phyloP scores from a whole-genome alignment of 2,113 vertebrate species.

The Neomonachus schauinslandi region DNA sequence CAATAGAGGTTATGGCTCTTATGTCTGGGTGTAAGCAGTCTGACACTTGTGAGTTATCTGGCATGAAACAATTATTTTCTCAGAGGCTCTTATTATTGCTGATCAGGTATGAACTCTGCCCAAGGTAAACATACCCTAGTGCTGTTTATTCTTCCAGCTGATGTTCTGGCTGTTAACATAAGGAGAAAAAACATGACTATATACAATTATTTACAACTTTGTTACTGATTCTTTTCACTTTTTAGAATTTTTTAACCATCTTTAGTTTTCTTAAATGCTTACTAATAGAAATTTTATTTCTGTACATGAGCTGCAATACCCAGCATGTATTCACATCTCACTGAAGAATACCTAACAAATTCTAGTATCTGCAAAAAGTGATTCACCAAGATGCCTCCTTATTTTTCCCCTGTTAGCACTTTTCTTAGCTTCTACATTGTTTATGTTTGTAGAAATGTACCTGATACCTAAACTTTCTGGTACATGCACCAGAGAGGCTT shows the following conservation, averaged over 20 bases:
- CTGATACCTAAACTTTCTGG: background rate
- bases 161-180: background rate
- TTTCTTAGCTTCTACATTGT: background rate
- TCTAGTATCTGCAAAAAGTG: background rate
- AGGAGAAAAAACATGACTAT: background rate
- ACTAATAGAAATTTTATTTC: conserved; percentile 55
- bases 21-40: conserved; percentile 13
- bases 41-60: background rate
- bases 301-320: background rate
- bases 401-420: background rate
- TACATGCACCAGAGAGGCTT: background rate
- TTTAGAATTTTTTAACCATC: background rate
- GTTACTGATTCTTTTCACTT: background rate
- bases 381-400: background rate
- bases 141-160: background rate
- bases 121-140: background rate
- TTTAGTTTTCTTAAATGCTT: conserved; percentile 43
- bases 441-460: background rate
- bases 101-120: background rate
- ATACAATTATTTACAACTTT: background rate
- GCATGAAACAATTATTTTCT: conserved; percentile 26
- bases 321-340: background rate
- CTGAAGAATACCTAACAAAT: background rate
- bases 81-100: conserved; percentile 4
- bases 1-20: conserved; percentile 22